Percentiles rank a stretch among this genome's conserved stretches.
phyloP scores from a whole-genome alignment of 2,113 vertebrate species.

The Neopipo cinnamomea region DNA sequence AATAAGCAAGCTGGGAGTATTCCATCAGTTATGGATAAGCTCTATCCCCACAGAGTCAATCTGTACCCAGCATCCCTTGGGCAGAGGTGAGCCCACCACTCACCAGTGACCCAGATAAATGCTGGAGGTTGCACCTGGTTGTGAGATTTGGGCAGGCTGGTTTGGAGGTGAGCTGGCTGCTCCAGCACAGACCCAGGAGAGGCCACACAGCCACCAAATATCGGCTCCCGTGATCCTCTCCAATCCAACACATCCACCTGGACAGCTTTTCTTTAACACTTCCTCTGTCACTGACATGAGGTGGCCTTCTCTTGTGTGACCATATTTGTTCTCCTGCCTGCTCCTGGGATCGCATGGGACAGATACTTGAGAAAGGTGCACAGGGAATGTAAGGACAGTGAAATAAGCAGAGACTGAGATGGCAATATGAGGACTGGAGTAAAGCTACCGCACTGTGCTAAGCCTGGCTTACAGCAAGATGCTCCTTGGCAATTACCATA shows the following conservation, averaged over 20 bases:
- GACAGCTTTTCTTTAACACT: neutral
- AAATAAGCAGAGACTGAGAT: neutral
- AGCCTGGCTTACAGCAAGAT: neutral
- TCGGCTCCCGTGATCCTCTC: neutral
- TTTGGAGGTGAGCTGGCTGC: neutral
- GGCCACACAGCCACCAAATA: neutral
- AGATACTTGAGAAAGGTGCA: neutral
- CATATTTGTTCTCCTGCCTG: neutral
- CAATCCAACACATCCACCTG: neutral
- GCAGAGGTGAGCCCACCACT: neutral
- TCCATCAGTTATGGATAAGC: neutral
- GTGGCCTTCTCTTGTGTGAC: neutral
- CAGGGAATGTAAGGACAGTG: neutral
- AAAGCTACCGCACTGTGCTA: neutral
- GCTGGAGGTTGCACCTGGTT: neutral
- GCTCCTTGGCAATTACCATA: neutral
- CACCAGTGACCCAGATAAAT: too few species aligned
- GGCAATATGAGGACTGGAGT: neutral
- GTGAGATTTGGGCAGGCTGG: neutral
- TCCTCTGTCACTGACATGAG: neutral
- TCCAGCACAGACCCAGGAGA: neutral
- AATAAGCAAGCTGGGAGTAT: neutral
- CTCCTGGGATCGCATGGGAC: neutral
- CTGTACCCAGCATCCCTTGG: accelerated
- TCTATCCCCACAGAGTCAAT: neutral